These are phyloP conservation scores for Strix aluco DNA, from an alignment of 2,113 vertebrate genomes.

Conservation along the genomic window DNA sequence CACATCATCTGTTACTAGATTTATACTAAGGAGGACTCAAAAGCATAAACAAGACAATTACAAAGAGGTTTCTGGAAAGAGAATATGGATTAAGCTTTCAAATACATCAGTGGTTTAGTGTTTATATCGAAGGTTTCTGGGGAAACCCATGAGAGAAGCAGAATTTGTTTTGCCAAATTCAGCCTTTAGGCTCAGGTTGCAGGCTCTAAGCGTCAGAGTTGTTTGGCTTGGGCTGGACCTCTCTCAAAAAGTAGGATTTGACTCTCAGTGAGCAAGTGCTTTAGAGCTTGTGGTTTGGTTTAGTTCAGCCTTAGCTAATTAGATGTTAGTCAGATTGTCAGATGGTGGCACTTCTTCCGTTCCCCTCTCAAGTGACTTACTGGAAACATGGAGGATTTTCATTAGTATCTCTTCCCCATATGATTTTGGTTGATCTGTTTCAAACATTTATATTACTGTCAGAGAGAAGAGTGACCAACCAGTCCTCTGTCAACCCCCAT, in stretches of 20 bases:
- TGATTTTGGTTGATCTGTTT: not conserved
- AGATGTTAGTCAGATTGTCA: not conserved
- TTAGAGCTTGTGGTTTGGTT: not conserved
- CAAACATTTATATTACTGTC: not conserved
- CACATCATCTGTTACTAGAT: not conserved
- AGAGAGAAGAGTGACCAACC: not conserved
- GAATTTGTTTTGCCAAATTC: not conserved
- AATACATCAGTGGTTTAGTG: not conserved
- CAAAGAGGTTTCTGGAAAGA: not conserved
- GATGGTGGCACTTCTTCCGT: not conserved
- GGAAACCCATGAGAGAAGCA: not conserved
- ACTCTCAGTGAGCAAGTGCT: not conserved
- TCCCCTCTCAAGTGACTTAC: not conserved
- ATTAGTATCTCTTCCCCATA: not conserved
- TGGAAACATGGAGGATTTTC: not conserved
- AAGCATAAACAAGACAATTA: not conserved
- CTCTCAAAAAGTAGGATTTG: not conserved
- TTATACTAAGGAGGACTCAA: not conserved
- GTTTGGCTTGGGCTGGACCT: not conserved
- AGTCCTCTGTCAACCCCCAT: not conserved
- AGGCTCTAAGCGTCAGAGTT: not conserved
- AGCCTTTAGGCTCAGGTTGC: not conserved
- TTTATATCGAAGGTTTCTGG: not conserved
- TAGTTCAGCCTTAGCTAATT: not conserved
- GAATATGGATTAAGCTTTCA: not conserved